Evolutionary conservation across 2,888 invertebrate species (phyloP), one percentile per base, ranked within the genome.

Genomic region (Pachydiplax longipennis): DNA sequence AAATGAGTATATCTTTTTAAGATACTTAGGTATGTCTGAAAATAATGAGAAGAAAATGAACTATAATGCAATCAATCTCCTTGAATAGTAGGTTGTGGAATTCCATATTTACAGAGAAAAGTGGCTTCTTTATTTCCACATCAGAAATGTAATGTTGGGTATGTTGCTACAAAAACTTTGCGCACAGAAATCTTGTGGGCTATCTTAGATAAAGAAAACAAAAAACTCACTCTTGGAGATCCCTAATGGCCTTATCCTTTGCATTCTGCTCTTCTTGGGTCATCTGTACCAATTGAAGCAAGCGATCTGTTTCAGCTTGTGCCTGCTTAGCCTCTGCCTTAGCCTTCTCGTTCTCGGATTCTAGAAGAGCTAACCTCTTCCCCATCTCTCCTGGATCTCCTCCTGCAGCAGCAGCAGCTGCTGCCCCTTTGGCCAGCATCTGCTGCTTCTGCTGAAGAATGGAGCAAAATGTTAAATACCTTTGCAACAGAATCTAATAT

Each of bases 181-280:
- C 18, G 8, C 10, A 18, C 15, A 18, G 53, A 53, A 53, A 18
- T 18, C 8, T 18, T 18, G 18, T 37, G 37, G 37, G 37, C 2
- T 15, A 1, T 53, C 1, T 18, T 18, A 1, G 1, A 18, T 15
- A 53, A 53, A 18, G 1, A 6, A 53, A 53, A 53, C 15, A 18
- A 53, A 53, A 92, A 91, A 96, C 97, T 95, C 93, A 98, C 98
- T 98, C 98, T 95, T 98, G 98, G 94, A 98, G 95, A 94, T 98
- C 98, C 95, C 97, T 96, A 93, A 98, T 98, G 94, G 97, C 97
- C 94, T 98, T 98, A 94, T 98, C 98, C 94, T 98, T 98, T 93
- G 97, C 95, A 93, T 98, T 98, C 94, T 98, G 98, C 93, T 98
- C 98, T 93, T 98, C 98, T 93, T 98, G 98, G 92, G 97, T 97